Percentiles rank a stretch among this genome's conserved stretches.
Conservation (phyloP, 2,888 invertebrate species). For the Cephus nigrinus region DNA sequence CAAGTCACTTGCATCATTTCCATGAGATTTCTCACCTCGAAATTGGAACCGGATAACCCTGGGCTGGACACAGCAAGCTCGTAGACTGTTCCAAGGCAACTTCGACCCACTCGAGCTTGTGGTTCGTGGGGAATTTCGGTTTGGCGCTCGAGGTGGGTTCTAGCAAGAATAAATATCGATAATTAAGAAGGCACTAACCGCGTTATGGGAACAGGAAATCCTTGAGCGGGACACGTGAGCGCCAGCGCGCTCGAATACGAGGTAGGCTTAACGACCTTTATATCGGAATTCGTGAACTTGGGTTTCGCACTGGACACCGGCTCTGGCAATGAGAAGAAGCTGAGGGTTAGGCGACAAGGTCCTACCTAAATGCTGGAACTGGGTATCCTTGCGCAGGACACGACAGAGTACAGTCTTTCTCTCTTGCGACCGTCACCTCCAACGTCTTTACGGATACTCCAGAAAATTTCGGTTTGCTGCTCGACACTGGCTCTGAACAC, state of each 20-base stretch:
- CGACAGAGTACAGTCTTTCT: constrained; percentile 66
- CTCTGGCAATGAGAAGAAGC: constrained; percentile 66
- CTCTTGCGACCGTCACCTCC: constrained; percentile 57
- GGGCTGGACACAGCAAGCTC: constrained; percentile 78
- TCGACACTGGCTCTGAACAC: constrained; percentile 77
- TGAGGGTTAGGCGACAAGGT: constrained; percentile 10
- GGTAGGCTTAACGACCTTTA: constrained; percentile 59
- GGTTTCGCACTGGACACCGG: constrained; percentile 79
- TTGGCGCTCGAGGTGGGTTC: constrained; percentile 59
- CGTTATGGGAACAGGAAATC: constrained; percentile 67
- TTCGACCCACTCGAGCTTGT: constrained; percentile 62
- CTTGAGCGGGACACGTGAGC: constrained; percentile 71
- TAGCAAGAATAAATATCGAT: constrained; percentile 30
- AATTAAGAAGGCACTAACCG: constrained; percentile 48
- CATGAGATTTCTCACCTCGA: constrained; percentile 46
- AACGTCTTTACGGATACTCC: constrained; percentile 53
- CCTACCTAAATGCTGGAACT: constrained; percentile 70
- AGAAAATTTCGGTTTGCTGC: constrained; percentile 74
- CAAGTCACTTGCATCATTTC: background rate
- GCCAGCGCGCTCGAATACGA: constrained; percentile 57
- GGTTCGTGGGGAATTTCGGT: constrained; percentile 58
- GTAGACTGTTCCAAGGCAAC: constrained; percentile 35
- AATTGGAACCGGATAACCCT: constrained; percentile 72
- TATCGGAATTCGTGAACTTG: constrained; percentile 73
- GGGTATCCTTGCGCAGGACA: constrained; percentile 73